phyloP scores from a whole-genome alignment of 2,888 invertebrate species.

The Heliothis peltigera region DNA sequence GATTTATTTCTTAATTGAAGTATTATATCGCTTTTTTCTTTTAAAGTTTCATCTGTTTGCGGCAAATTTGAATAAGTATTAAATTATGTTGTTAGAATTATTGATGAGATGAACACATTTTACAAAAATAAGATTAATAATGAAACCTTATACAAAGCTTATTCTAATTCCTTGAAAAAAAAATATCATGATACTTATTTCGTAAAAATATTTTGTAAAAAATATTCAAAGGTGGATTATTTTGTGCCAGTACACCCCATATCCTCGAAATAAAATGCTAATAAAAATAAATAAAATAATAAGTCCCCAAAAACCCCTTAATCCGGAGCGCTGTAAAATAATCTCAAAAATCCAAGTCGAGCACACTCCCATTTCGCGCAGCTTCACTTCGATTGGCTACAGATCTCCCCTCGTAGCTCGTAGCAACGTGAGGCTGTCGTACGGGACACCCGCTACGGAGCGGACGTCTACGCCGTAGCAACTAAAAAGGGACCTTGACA shows the following conservation, averaged over 20 bases:
- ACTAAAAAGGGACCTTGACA: constrained; percentile 80
- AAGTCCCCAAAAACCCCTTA: constrained; percentile 55
- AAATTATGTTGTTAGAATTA: background rate
- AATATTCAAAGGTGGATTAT: constrained; percentile 42
- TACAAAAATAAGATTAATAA: background rate
- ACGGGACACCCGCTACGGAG: constrained; percentile 85
- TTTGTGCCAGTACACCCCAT: constrained; percentile 15
- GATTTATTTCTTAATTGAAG: background rate
- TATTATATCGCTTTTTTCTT: no score
- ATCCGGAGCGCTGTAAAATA: constrained; percentile 66
- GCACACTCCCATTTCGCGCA: constrained; percentile 79
- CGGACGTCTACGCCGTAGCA: constrained; percentile 85
- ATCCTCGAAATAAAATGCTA: constrained; percentile 35
- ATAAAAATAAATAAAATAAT: constrained; percentile 48
- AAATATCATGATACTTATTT: background rate
- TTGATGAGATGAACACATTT: background rate
- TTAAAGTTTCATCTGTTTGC: no score
- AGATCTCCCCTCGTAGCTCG: constrained; percentile 87
- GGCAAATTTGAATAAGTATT: background rate
- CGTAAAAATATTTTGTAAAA: constrained; percentile 14
- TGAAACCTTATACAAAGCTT: background rate
- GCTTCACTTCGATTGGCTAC: constrained; percentile 89
- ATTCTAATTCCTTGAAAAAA: background rate
- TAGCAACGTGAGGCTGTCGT: constrained; percentile 89
- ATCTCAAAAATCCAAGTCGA: constrained; percentile 74